Conservation (phyloP, 2,113 vertebrate species). For the Ifrita kowaldi region DNA sequence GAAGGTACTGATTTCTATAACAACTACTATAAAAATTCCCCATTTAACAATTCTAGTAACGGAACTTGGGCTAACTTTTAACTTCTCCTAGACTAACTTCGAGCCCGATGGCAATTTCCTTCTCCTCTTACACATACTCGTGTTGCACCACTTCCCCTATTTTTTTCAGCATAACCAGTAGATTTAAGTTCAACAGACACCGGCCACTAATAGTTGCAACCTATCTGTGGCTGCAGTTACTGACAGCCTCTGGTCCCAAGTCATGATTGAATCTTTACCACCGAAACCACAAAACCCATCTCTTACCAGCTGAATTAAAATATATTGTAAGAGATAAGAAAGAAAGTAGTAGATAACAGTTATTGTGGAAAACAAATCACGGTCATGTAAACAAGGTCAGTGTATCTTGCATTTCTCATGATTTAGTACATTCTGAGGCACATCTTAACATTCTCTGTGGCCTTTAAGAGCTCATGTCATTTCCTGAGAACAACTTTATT, state of each 20-base stretch:
- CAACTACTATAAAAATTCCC: background rate
- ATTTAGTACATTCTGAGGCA: background rate
- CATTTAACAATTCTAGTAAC: background rate
- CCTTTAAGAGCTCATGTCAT: background rate
- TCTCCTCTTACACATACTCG: fast-evolving
- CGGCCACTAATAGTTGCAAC: background rate
- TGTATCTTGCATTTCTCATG: background rate
- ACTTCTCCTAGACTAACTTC: background rate
- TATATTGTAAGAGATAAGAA: background rate
- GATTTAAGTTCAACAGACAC: background rate
- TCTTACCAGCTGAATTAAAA: background rate
- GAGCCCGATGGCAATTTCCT: background rate
- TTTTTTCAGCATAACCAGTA: background rate
- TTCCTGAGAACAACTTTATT: background rate
- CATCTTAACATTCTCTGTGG: background rate
- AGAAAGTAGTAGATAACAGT: background rate
- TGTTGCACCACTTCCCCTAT: background rate
- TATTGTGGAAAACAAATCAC: background rate
- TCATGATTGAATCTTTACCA: background rate
- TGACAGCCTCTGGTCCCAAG: background rate
- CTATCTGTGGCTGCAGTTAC: background rate
- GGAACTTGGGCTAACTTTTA: background rate
- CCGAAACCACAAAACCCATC: background rate
- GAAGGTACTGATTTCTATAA: background rate
- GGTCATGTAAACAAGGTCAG: background rate